phyloP scores from a whole-genome alignment of 1,140 invertebrate species.

The Stegodyphus dumicola region DNA sequence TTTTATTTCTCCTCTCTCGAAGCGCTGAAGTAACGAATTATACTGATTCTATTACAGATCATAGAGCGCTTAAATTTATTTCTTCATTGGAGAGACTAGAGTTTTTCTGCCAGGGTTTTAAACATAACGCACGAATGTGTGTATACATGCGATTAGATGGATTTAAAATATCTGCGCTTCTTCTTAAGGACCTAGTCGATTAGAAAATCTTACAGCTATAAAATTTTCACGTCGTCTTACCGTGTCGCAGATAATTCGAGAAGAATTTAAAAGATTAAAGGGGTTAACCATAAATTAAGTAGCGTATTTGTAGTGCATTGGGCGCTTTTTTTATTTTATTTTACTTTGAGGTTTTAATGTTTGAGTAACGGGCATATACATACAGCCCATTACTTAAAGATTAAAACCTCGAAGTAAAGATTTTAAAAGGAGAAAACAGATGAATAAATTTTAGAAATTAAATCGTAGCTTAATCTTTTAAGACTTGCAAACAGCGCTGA shows the following conservation, averaged over 20 bases:
- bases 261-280: slow-evolving; percentile 44
- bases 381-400: too few relatives aligned
- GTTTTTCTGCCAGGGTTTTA: slow-evolving; percentile 35
- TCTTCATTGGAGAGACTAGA: slow-evolving; percentile 30
- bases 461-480: too few relatives aligned
- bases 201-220: slow-evolving; percentile 57
- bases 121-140: slow-evolving; percentile 50
- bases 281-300: slow-evolving; percentile 17
- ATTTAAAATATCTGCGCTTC: slow-evolving; percentile 53
- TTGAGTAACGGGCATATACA: too few relatives aligned
- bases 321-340: too few relatives aligned
- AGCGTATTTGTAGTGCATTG: background rate
- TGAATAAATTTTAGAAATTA: too few relatives aligned
- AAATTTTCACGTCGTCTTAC: slow-evolving; percentile 53
- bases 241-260: slow-evolving; percentile 37
- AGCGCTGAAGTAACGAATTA: slow-evolving; percentile 50
- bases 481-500: too few relatives aligned
- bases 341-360: too few relatives aligned
- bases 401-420: too few relatives aligned
- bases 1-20: slow-evolving; percentile 12
- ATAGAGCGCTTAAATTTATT: slow-evolving; percentile 60
- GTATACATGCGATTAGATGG: slow-evolving; percentile 60
- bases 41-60: slow-evolving; percentile 59
- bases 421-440: too few relatives aligned
- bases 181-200: slow-evolving; percentile 55